These are phyloP conservation scores for Pangasianodon hypophthalmus DNA, from an alignment of 2,113 vertebrate species.

Conservation along the genomic window DNA sequence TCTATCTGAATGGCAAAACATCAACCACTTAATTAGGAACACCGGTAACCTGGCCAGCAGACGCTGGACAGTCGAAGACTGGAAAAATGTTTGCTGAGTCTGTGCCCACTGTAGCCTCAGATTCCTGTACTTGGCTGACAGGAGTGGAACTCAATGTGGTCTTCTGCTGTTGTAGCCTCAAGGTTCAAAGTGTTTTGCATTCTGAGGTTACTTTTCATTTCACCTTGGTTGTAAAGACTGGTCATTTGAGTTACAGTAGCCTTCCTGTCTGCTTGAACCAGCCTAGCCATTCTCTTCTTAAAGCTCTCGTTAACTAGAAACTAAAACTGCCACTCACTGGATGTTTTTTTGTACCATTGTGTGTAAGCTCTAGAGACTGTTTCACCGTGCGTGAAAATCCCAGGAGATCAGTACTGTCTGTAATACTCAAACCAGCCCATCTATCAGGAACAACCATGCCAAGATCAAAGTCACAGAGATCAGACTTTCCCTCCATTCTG, in stretches of 20 bases:
- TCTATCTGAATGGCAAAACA: neutral
- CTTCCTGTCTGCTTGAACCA: neutral
- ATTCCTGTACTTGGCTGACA: neutral
- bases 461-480: neutral
- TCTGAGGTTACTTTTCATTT: neutral
- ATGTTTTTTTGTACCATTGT: neutral
- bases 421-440: neutral
- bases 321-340: neutral
- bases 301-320: neutral
- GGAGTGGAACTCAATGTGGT: neutral
- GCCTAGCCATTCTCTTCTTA: neutral
- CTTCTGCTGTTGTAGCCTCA: neutral
- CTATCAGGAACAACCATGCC: neutral
- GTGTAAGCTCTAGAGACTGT: neutral
- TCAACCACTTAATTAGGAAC: neutral
- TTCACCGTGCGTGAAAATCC: neutral
- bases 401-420: neutral
- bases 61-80: neutral
- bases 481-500: neutral
- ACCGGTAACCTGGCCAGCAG: neutral
- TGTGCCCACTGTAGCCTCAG: neutral
- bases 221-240: neutral
- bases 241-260: neutral
- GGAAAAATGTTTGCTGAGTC: neutral
- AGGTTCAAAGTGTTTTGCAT: neutral